A percentile compares a stretch with the other conserved stretches of the same genome.
Evolutionary conservation across 2,888 invertebrate genomes (phyloP).

Genomic region (Nephrotoma appendiculata): DNA sequence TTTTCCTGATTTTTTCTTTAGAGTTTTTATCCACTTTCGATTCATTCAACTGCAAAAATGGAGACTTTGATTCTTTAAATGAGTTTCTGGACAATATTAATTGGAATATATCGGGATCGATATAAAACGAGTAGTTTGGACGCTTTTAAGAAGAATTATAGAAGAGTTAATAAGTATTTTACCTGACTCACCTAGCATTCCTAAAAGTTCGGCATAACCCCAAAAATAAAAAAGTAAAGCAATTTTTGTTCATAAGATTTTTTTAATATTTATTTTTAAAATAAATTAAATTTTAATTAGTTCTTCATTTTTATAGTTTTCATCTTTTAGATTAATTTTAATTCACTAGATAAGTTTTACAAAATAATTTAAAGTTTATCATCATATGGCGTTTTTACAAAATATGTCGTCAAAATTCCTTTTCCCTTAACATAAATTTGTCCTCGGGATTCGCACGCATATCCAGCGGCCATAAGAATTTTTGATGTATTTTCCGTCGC

Average conservation of each 20-base stretch:
- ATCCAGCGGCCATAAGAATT: slow-evolving; percentile 71
- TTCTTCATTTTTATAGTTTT: neutral
- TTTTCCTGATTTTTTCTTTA: too few species aligned
- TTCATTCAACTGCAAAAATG: too few species aligned
- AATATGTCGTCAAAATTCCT: slow-evolving; percentile 77
- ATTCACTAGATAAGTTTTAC: slow-evolving; percentile 6
- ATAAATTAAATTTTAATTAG: neutral
- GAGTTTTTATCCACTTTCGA: too few species aligned
- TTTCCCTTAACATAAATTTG: slow-evolving; percentile 92
- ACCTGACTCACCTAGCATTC: too few species aligned
- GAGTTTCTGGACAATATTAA: too few species aligned
- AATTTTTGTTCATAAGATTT: neutral
- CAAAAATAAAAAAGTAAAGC: too few species aligned
- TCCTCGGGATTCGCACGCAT: slow-evolving; percentile 79
- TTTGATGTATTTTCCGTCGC: slow-evolving; percentile 73
- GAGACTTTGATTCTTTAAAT: too few species aligned
- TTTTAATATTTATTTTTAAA: neutral
- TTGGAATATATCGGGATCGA: too few species aligned
- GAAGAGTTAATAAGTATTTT: too few species aligned
- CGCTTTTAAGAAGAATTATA: too few species aligned
- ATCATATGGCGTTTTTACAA: slow-evolving; percentile 73
- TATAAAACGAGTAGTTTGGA: too few species aligned
- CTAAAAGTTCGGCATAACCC: too few species aligned
- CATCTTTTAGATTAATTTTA: neutral
- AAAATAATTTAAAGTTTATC: slow-evolving; percentile 32